A percentile compares a stretch with the other conserved stretches of the same genome.
Evolutionary conservation across 2,113 vertebrate genomes (phyloP).

Genomic region (Psophia crepitans): DNA sequence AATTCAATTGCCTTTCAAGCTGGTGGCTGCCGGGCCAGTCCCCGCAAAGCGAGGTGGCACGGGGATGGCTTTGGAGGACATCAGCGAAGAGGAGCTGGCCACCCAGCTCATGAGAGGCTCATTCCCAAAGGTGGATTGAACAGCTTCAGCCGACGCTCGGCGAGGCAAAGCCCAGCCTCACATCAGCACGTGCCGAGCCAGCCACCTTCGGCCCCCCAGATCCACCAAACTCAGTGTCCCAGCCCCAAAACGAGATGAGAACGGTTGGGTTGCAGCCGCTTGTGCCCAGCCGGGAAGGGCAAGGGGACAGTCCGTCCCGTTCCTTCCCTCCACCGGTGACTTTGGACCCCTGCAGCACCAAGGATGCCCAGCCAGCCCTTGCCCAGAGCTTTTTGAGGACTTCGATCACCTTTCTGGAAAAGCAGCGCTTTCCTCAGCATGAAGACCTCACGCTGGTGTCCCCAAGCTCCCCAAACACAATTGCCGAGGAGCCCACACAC

Average conservation of each 20-base stretch:
- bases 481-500: neutral
- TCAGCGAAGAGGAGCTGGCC: neutral
- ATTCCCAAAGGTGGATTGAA: neutral
- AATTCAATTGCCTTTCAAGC: neutral
- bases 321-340: rapidly evolving
- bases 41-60: neutral
- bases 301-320: rapidly evolving
- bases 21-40: neutral
- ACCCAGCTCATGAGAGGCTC: neutral
- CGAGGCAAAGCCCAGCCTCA: neutral
- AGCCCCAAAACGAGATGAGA: neutral
- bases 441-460: neutral
- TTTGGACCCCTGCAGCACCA: neutral
- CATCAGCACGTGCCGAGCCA: rapidly evolving
- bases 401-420: neutral
- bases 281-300: neutral
- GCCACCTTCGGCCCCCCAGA: neutral
- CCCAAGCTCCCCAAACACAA: neutral
- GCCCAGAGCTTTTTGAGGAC: neutral
- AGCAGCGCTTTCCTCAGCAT: neutral
- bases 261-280: neutral
- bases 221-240: neutral
- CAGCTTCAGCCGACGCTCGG: rapidly evolving
- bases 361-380: neutral
- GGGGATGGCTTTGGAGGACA: neutral